Percentiles rank a stretch among this genome's conserved stretches.
These are phyloP conservation scores for Uropetala carovei DNA, from an alignment of 2,888 invertebrate genomes.

Conservation along the genomic window DNA sequence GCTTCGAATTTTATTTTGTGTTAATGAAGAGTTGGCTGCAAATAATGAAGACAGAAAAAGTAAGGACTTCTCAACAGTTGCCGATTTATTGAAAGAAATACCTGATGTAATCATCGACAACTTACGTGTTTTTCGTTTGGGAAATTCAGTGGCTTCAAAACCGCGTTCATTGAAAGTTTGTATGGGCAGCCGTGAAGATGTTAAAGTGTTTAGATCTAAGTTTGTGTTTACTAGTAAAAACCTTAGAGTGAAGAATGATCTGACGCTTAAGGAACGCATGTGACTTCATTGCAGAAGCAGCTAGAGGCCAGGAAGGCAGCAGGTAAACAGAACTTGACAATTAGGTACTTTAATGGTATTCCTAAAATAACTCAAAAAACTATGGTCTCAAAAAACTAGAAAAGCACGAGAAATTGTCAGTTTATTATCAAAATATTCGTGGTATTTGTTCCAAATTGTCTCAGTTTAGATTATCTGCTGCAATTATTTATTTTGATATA, in stretches of 20 bases:
- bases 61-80: background rate
- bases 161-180: background rate
- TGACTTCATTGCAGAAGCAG: background rate
- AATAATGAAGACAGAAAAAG: background rate
- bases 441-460: too few species aligned
- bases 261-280: background rate
- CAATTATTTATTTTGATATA: too few species aligned
- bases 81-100: background rate
- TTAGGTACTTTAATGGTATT: background rate
- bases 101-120: background rate
- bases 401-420: background rate
- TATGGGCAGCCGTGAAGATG: background rate
- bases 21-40: background rate
- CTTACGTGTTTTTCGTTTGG: background rate
- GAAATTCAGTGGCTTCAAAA: background rate
- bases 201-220: background rate
- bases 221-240: background rate
- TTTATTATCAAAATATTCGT: too few species aligned
- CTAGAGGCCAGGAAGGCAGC: background rate
- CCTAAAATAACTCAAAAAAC: background rate
- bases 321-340: background rate
- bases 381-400: slow-evolving; percentile 8
- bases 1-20: too few species aligned
- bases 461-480: too few species aligned
- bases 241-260: background rate